Evolutionary conservation across 2,888 invertebrate genomes (phyloP).

Genomic region (Napeogenes sylphis): DNA sequence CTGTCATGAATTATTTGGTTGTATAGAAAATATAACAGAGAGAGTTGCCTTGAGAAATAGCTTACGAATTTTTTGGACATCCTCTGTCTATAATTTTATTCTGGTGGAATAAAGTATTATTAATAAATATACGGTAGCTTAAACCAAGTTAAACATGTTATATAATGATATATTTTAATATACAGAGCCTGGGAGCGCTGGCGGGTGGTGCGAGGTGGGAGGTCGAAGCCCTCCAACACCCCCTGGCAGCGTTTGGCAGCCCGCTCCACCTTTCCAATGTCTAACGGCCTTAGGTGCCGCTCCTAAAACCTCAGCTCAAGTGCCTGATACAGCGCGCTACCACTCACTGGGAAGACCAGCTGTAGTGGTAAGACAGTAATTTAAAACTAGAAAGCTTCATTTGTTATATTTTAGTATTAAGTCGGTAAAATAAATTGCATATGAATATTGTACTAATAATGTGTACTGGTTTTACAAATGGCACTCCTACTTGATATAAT

Average conservation of each 20-base stretch:
- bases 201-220: slow-evolving; percentile 45
- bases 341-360: slow-evolving; percentile 63
- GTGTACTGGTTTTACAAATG: no score
- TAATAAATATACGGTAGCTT: no score
- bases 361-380: slow-evolving; percentile 28
- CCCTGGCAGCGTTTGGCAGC: slow-evolving; percentile 66
- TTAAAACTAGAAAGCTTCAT: neutral
- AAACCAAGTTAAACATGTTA: neutral
- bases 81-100: no score
- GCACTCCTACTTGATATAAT: no score
- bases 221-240: slow-evolving; percentile 60
- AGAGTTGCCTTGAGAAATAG: no score
- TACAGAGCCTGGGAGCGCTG: slow-evolving; percentile 48
- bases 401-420: no score
- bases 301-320: slow-evolving; percentile 66
- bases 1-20: no score
- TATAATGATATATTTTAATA: neutral
- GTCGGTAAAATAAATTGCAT: neutral
- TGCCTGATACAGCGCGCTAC: slow-evolving; percentile 54
- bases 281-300: slow-evolving; percentile 59
- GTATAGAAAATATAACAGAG: no score
- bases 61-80: no score
- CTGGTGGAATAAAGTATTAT: no score
- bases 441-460: neutral
- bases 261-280: slow-evolving; percentile 69